A percentile compares a stretch with the other conserved stretches of the same genome.
Evolutionary conservation across 2,888 invertebrate genomes (phyloP).

Genomic region (Pseudococcus jackbeardsleyi): DNA sequence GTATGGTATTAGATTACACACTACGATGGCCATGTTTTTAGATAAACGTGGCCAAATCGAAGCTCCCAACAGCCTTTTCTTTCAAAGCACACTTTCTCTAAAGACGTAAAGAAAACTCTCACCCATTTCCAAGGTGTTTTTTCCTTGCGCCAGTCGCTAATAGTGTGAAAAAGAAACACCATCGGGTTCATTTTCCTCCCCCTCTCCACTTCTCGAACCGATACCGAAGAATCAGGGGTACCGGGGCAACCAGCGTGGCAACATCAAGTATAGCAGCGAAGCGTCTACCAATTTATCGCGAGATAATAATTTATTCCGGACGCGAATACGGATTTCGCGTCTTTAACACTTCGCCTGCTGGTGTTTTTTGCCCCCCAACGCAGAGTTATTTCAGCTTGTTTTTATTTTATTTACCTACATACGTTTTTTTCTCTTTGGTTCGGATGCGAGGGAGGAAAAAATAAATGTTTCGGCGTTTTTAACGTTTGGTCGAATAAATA

Average conservation of each 20-base stretch:
- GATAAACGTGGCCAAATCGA: too few relatives aligned
- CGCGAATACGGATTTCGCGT: slow-evolving; percentile 56
- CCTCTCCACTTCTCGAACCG: background rate
- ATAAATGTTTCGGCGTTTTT: slow-evolving; percentile 51
- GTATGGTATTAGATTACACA: too few relatives aligned
- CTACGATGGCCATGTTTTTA: too few relatives aligned
- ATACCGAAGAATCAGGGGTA: too few relatives aligned
- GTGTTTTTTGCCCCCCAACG: background rate
- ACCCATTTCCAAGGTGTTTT: too few relatives aligned
- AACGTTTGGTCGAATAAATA: slow-evolving; percentile 42
- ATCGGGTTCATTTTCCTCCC: background rate
- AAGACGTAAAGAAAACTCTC: too few relatives aligned
- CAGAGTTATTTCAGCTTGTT: slow-evolving; percentile 47
- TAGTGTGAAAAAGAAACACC: background rate
- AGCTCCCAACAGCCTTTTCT: too few relatives aligned
- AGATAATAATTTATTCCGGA: slow-evolving; percentile 60
- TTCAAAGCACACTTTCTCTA: too few relatives aligned
- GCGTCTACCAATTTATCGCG: slow-evolving; percentile 57
- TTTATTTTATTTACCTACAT: slow-evolving; percentile 37
- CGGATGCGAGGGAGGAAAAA: background rate
- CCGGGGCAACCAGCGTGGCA: background rate
- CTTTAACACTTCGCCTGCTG: slow-evolving; percentile 46
- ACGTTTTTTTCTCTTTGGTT: background rate
- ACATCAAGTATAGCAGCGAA: background rate
- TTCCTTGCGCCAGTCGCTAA: background rate